A percentile compares a stretch with the other conserved stretches of the same genome.
These are phyloP conservation scores for Peromyscus eremicus DNA, from an alignment of 2,797 vertebrate genomes.

Conservation along the genomic window DNA sequence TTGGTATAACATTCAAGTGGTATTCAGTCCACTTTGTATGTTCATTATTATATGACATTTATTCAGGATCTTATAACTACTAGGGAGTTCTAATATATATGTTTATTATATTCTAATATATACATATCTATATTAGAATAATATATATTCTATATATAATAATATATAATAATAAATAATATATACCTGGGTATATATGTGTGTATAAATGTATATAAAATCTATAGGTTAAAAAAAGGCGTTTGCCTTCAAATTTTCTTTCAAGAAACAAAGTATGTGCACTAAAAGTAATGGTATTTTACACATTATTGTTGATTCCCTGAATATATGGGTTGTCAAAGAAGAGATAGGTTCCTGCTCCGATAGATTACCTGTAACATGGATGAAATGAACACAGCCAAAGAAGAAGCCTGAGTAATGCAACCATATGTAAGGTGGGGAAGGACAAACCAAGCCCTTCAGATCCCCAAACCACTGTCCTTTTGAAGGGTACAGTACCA, in stretches of 20 bases:
- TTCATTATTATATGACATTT: slow-evolving; percentile 63
- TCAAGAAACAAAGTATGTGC: neutral
- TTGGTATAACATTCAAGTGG: slow-evolving; percentile 13
- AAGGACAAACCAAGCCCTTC: neutral
- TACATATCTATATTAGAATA: no score
- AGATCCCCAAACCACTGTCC: neutral
- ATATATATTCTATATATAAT: no score
- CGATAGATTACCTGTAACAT: neutral
- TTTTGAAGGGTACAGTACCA: neutral
- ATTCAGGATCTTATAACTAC: neutral
- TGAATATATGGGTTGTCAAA: neutral
- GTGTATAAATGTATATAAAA: no score
- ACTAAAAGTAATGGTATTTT: neutral
- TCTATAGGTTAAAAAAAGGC: neutral
- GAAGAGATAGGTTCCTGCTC: neutral
- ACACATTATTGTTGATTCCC: neutral
- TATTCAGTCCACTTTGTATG: neutral
- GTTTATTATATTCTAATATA: no score
- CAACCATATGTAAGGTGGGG: neutral
- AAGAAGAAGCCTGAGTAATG: neutral
- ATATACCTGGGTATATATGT: no score
- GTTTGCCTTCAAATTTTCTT: neutral
- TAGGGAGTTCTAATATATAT: no score
- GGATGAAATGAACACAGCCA: neutral
- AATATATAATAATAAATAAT: no score